phyloP scores from a whole-genome alignment of 2,113 vertebrate genomes.

The zebrafish (Danio rerio) region GRCz12tu NC_133200.1:1252501-1253000 shows the following conservation, averaged over 20 bases:
- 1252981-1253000: constrained; percentile 93
- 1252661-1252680: constrained; percentile 95
- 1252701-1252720: constrained; percentile 93
- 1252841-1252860: constrained; percentile 93
- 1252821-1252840: constrained; percentile 88
- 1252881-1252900: constrained; percentile 83
- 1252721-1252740: constrained; percentile 88
- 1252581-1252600: constrained; percentile 77
- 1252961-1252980: constrained; percentile 98
- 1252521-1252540: constrained; percentile 81
- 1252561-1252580: constrained; percentile 82
- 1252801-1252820: constrained; percentile 94
- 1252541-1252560: constrained; percentile 91
- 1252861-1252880: constrained; percentile 86
- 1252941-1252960: constrained; percentile 98
- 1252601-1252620: constrained; percentile 88
- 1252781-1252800: constrained; percentile 98
- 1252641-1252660: constrained; percentile 93
- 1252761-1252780: constrained; percentile 93
- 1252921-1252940: constrained; percentile 95
- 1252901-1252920: constrained; percentile 92
- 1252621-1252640: constrained; percentile 81
- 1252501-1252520: constrained; percentile 84
- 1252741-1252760: constrained; percentile 85
- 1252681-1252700: constrained; percentile 87